Conservation (phyloP, 2,888 invertebrate species). For the Cosmorhoe ocellata region DNA sequence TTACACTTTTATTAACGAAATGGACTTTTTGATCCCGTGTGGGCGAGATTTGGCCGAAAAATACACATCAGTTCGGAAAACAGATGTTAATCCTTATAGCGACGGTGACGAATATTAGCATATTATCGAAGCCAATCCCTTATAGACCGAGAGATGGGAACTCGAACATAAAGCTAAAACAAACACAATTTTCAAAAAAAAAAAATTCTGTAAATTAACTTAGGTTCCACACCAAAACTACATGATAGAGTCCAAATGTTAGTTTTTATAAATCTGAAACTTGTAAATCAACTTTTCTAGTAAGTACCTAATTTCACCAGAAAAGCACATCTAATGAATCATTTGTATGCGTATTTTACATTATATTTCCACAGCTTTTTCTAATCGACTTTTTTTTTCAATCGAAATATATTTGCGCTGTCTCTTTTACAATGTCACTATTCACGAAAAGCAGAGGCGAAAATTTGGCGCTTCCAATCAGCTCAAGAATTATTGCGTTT, state of each 20-base stretch:
- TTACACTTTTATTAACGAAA: slow-evolving; percentile 20
- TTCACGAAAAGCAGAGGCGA: slow-evolving; percentile 34
- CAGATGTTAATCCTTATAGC: slow-evolving; percentile 40
- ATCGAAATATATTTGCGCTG: too few species aligned
- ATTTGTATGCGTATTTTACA: too few species aligned
- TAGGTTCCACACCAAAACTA: too few species aligned
- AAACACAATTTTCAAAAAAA: background rate
- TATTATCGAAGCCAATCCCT: slow-evolving; percentile 30
- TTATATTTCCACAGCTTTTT: too few species aligned
- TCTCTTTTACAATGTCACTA: slow-evolving; percentile 9
- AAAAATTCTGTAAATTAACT: too few species aligned
- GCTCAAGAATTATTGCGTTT: slow-evolving; percentile 29
- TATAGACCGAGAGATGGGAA: slow-evolving; percentile 20
- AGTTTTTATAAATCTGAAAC: too few species aligned
- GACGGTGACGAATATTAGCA: slow-evolving; percentile 37
- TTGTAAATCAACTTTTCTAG: too few species aligned
- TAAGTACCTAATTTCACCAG: too few species aligned
- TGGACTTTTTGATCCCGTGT: slow-evolving; percentile 11
- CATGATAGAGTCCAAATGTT: too few species aligned
- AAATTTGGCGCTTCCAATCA: slow-evolving; percentile 33
- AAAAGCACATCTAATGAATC: too few species aligned
- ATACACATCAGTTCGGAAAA: slow-evolving; percentile 37
- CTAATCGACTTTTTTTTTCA: too few species aligned
- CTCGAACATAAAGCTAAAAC: background rate
- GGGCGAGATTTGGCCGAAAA: slow-evolving; percentile 34